Conservation (phyloP, 2,113 vertebrate species). For the Cyanoliseus patagonus region DNA sequence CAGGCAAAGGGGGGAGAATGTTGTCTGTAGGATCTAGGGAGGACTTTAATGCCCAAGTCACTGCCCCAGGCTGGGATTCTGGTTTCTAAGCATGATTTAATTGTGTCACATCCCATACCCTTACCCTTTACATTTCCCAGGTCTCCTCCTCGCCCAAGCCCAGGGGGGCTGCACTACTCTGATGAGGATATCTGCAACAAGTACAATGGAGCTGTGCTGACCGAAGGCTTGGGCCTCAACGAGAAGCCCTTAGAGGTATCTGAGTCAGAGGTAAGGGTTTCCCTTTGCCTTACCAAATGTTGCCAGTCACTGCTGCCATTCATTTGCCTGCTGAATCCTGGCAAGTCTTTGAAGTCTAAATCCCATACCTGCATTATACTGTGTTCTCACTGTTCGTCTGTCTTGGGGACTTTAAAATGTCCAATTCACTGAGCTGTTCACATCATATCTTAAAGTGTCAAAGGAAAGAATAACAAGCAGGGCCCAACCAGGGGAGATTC, state of each 20-base stretch:
- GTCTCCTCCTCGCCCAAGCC: conserved; percentile 94
- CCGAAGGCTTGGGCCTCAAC: conserved; percentile 83
- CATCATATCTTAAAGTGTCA: not conserved
- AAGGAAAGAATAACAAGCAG: not conserved
- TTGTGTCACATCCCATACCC: not conserved
- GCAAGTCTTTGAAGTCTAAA: not conserved
- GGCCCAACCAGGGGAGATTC: not conserved
- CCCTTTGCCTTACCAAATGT: not conserved
- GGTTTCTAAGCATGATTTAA: not conserved
- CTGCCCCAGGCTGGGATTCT: not conserved
- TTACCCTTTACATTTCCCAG: conserved; percentile 52
- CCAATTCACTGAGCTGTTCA: not conserved
- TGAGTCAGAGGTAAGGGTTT: conserved; percentile 86
- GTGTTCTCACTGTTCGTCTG: not conserved
- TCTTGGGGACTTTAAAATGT: not conserved
- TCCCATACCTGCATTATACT: not conserved
- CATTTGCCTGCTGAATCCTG: not conserved
- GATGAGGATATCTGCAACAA: conserved; percentile 95
- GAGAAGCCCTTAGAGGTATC: conserved; percentile 90
- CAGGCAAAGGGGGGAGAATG: not conserved
- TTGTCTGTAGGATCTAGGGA: not conserved
- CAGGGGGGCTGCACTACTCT: conserved; percentile 91
- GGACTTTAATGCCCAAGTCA: not conserved
- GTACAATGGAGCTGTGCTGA: conserved; percentile 88
- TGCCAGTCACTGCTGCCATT: not conserved